These are phyloP conservation scores for Philopotamus ludificatus DNA, from an alignment of 1,140 invertebrate genomes.

Conservation along the genomic window DNA sequence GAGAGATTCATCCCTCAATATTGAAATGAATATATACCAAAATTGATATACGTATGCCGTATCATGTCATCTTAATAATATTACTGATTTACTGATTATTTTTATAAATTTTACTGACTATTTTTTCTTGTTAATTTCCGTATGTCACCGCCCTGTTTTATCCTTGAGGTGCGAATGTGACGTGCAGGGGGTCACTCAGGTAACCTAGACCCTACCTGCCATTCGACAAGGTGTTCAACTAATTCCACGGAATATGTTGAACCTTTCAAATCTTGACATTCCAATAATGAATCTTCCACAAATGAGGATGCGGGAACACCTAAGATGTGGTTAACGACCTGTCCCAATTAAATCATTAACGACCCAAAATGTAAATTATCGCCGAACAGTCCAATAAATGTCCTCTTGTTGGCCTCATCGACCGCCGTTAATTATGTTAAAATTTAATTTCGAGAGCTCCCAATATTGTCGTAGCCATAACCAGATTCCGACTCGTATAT, in stretches of 20 bases:
- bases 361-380: neutral
- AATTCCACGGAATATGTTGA: conserved; percentile 28
- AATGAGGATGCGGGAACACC: conserved; percentile 2
- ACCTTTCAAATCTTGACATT: conserved; percentile 15
- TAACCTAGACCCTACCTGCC: conserved; percentile 2
- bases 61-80: no score
- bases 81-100: no score
- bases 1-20: no score
- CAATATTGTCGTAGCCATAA: no score
- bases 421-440: neutral
- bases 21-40: no score
- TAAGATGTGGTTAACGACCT: neutral
- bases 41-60: no score
- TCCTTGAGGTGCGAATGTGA: conserved; percentile 4
- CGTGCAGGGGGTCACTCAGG: neutral
- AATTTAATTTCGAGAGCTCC: neutral
- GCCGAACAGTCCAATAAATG: neutral
- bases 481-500: neutral
- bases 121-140: no score
- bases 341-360: conserved; percentile 2
- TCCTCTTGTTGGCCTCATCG: no score
- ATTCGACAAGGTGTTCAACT: conserved; percentile 6
- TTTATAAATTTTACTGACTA: no score
- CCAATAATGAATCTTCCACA: conserved; percentile 18
- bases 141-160: neutral